Evolutionary conservation across 1,140 invertebrate genomes (phyloP), one percentile per base, ranked within the genome.

Genomic region (Holcopasites calliopsidis): DNA sequence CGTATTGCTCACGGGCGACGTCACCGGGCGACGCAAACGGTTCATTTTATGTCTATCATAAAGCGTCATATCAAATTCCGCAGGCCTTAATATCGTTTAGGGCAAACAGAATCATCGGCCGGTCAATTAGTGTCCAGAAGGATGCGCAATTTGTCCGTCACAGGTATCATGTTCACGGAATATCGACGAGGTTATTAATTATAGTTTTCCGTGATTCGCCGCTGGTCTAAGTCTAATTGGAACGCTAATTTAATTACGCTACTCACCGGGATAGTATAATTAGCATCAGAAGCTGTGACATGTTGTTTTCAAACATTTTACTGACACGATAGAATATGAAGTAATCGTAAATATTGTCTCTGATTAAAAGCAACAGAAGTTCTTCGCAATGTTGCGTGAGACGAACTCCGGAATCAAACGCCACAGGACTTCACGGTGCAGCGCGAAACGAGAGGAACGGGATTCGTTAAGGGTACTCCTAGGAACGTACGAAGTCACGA

Each of bases 91-190:
- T 49, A 49, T 62, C 69, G 10, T 62, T 62, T 50, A 72, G 42
- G 69, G 35, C 44, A 61, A 62, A 62, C 58, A 62, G 47, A 62
- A 72, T 72, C 52, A 72, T 72, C 58, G 57, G 58, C 35, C 26
- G 54, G 42, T 72, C 69, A 61, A 72, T 72, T 62, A 72, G 62
- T 11, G 69, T 62, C 47, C 21, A 40, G 47, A 50, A 72, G 69
- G 47, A 49, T 16, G 40, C 44, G 42, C 44, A 28, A 40, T 26
- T 70, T 21, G 66, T 1, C 55, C 4, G 21, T 13, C 16, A 18
- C 3, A 21, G 40, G 31, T 38, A 50, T 62, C 35, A 54, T n/a
- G 69, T 28, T 44, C 23, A 18, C 11, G 21, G 69, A 38, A 72
- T 47, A 72, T 62, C 55, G 33, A 62, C 57, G 57, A 50, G 55